A percentile compares a stretch with the other conserved stretches of the same genome.
Evolutionary conservation across 2,797 vertebrate species (phyloP).

Genomic region (Psittacula derbiana): DNA sequence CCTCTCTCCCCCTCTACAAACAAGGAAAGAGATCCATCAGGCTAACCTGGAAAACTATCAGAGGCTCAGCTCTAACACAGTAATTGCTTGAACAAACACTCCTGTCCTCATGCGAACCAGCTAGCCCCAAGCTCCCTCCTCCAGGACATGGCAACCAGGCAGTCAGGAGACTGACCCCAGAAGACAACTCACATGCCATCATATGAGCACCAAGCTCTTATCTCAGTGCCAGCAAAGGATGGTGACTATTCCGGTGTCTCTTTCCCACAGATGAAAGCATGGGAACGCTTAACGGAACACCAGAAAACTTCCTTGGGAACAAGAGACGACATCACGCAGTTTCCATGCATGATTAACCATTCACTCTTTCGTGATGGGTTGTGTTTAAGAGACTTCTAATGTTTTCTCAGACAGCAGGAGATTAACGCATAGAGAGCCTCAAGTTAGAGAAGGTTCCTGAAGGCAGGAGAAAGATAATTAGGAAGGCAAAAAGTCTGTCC

Average conservation of each 20-base stretch:
- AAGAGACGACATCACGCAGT: background rate
- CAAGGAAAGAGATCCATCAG: background rate
- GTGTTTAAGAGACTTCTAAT: background rate
- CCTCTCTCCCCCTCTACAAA: background rate
- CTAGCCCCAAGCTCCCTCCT: background rate
- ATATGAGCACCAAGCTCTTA: background rate
- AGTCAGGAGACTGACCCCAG: background rate
- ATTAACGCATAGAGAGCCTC: background rate
- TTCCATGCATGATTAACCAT: background rate
- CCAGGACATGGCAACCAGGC: background rate
- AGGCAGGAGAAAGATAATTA: background rate
- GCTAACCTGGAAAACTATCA: background rate
- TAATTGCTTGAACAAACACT: background rate
- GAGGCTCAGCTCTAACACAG: background rate
- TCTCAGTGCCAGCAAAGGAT: background rate
- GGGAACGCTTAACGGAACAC: background rate
- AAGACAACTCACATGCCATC: background rate
- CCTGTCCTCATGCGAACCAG: background rate
- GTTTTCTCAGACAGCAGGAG: background rate
- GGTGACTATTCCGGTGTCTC: background rate
- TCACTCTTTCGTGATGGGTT: background rate
- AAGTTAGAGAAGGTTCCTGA: background rate
- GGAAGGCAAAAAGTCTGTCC: background rate
- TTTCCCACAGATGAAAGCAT: constrained; percentile 45
- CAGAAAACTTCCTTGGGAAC: background rate